Base-by-base conservation (phyloP, 1,140 invertebrate genomes). In the Cydia strobilella region DNA sequence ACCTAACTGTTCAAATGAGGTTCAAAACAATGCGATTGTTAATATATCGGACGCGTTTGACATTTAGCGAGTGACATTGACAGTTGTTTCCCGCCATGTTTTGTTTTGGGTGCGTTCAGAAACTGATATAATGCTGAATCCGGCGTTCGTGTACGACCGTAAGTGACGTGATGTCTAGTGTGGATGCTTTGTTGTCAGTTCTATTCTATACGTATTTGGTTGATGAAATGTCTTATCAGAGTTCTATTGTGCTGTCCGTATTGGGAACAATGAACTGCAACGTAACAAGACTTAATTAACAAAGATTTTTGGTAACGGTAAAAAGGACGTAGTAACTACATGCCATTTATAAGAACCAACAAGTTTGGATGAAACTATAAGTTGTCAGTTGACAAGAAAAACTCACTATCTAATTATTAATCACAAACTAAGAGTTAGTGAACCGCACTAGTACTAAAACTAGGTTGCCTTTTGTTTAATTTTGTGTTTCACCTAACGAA, bases 121-220 rank as follows among this genome's bases (percentile, higher is more conserved):
- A 79, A 74, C 76, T 79, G 75, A 10, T 51, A 51, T 7, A n/a
- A 89, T 88, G 85, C 82, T 86, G 48, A 89, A 89, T 75, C 79
- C 83, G 23, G 87, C 77, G 3, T 89, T 89, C 75, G 85, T 84
- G 78, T 88, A 82, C 54, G 83, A 85, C 63, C 81, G 87, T 89
- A 83, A 88, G 87, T 86, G 74, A 66, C 25, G 15, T 31, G 15
- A 31, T n/a, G 15, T 9, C 0, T 20, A 27, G 20, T 9, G 45
- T 15, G 7, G 3, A 62, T 31, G 25, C 23, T 13, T 66, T 66
- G 63, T 66, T 31, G 12, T 66, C 23, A 66, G 7, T 9, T 35
- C 7, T 23, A n/a, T 9, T 35, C 7, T 23, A 54, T 20, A 23
- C 54, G n/a, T 23, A 59, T 59, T 59, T 23, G 18, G 20, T 20